Evolutionary conservation across 2,797 vertebrate species (phyloP).

Genomic region (Lagorchestes hirsutus): DNA sequence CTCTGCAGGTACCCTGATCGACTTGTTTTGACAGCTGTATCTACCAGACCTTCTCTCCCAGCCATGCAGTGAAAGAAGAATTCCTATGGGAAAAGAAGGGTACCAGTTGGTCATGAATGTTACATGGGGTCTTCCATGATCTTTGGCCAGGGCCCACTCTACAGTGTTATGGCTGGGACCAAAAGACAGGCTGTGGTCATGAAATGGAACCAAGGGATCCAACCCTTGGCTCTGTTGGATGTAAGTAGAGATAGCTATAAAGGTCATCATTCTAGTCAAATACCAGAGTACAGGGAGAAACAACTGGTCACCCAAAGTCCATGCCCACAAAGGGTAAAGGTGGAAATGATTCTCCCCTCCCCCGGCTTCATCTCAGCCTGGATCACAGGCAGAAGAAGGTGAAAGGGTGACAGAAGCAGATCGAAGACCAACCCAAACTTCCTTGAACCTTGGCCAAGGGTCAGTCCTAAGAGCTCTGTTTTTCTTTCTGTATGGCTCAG

Average conservation of each 20-base stretch:
- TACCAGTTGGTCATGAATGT: neutral
- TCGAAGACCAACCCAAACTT: neutral
- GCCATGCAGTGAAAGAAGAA: constrained; percentile 99
- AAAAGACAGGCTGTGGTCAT: neutral
- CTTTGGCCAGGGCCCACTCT: neutral
- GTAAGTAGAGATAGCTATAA: neutral
- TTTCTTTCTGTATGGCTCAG: neutral
- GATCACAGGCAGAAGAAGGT: too few relatives aligned
- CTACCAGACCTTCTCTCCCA: constrained; percentile 97
- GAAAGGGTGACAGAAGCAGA: too few relatives aligned
- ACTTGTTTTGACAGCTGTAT: constrained; percentile 98
- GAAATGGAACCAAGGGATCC: neutral
- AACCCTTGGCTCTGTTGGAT: neutral
- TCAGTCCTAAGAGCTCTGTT: neutral
- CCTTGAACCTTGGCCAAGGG: neutral
- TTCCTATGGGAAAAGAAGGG: constrained; percentile 86
- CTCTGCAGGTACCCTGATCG: constrained; percentile 98
- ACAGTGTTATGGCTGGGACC: too few relatives aligned
- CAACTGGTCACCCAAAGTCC: neutral
- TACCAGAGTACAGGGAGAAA: neutral
- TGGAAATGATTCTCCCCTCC: neutral
- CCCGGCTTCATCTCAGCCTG: neutral
- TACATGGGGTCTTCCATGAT: too few relatives aligned
- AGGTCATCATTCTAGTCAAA: neutral
- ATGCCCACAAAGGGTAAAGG: neutral